Evolutionary conservation across 2,113 vertebrate species (phyloP), one percentile per base, ranked within the genome.

Genomic region (Falcunculus frontatus): DNA sequence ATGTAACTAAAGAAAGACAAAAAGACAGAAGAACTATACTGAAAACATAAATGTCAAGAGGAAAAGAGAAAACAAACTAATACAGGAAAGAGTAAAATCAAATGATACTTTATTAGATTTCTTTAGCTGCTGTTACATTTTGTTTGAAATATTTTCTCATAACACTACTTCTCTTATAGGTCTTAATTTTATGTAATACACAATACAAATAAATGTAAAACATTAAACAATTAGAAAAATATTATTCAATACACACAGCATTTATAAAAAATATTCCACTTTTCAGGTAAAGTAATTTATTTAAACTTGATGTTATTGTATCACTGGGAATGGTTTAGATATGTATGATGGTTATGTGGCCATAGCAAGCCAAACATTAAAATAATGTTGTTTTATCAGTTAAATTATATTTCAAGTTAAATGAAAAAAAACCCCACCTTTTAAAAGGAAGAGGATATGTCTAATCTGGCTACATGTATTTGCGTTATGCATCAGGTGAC

Each of bases 271-370:
- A 23, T 13, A 33, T 9, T 47, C 14, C 2, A 4, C 15, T 62
- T 83, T 44, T 25, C 20, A 77, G 10, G 7, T 41, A 30, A 78
- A 77, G 7, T 32, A 37, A 35, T 32, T 76, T 44, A 44, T 76
- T 92, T 86, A 15, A 74, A 27, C 4, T 35, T 73, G 14, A 64
- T 73, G 20, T 27, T 4, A 16, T 42, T 63, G 10, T 49, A 26
- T 55, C 3, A 4, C 16, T 86, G 53, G 16, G 9, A n/a, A 26
- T 64, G 10, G 25, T 62, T 74, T 57, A 57, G 9, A 33, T 20
- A 16, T 30, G 9, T 44, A n/a, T 0, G 1, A 29, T 63, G 7
- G 5, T 46, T 57, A 62, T 9, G 1, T 65, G 44, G 49, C 12
- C 7, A 32, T 29, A 13, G 42, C 5, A 74, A 74, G 50, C 14